Base-by-base conservation (phyloP, 1,140 invertebrate species). In the fruit fly (Drosophila melanogaster) region DNA sequence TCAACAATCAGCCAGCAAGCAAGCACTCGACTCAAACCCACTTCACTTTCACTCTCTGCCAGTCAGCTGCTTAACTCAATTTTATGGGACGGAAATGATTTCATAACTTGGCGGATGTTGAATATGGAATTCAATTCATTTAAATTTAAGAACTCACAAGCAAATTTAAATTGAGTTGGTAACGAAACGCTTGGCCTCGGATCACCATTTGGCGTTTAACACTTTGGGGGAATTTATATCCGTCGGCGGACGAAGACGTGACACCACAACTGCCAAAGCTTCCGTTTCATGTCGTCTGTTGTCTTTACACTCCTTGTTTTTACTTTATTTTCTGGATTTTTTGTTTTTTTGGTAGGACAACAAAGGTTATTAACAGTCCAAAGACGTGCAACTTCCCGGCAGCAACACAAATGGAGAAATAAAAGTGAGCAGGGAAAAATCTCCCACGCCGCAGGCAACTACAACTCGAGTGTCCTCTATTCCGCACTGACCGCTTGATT, bases 401-500 rank as follows among this genome's bases (percentile, higher is more conserved):
- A 77, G 44, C 57, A 66, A 83, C 71, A 69, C 72, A 83, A 81
- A 74, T 44, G 49, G 51, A 58, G 59, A 76, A 67, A 76, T 64
- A 69, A 50, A 60, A 43, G 60, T 46, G 55, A 44, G 19, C 24
- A 33, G 30, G 30, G 19, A 58, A 35, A 65, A 77, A 77, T 69
- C 67, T 76, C 56, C 77, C 62, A 80, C 72, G 70, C 59, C 72
- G 57, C 41, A 49, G 77, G 77, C 76, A 79, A 81, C 74, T 74
- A 64, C 74, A 81, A 81, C 73, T 81, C 71, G 80, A 79, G 83
- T 79, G 76, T 85, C 77, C 78, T 79, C 61, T 78, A 86, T 87
- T 84, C 79, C 76, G 75, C 77, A 80, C 85, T 89, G 84, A 90
- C 84, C 84, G 84, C 84, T 89, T 89, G 84, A 89, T 89, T 89